phyloP scores from a whole-genome alignment of 1,140 invertebrate genomes.

The Micrasema minimum region DNA sequence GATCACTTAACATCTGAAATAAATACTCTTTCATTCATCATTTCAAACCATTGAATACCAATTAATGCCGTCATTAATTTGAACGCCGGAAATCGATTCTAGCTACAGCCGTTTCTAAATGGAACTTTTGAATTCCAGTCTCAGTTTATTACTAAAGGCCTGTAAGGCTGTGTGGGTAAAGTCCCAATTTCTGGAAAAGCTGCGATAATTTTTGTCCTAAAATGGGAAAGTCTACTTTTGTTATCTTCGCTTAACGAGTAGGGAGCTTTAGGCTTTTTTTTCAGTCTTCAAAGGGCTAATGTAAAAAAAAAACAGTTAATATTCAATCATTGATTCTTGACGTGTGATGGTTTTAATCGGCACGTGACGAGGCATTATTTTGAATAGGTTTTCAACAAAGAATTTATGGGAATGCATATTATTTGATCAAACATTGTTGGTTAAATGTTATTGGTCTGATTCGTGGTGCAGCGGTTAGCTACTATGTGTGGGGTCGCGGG shows the following conservation, averaged over 20 bases:
- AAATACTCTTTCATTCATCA: too few relatives aligned
- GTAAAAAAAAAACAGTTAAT: neutral
- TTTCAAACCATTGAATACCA: too few relatives aligned
- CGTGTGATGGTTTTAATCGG: neutral
- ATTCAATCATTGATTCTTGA: neutral
- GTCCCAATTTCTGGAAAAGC: conserved; percentile 31
- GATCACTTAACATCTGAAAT: too few relatives aligned
- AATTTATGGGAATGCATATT: neutral
- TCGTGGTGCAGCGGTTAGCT: too few relatives aligned
- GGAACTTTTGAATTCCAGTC: too few relatives aligned
- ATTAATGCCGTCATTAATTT: too few relatives aligned
- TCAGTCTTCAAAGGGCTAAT: neutral
- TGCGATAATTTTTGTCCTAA: conserved; percentile 26
- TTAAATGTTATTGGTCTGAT: neutral
- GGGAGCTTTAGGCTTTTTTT: conserved; percentile 31
- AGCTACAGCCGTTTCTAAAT: too few relatives aligned
- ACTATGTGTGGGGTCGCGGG: too few relatives aligned
- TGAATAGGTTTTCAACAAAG: neutral
- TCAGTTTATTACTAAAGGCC: too few relatives aligned
- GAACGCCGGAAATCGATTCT: too few relatives aligned
- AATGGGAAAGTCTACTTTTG: conserved; percentile 50
- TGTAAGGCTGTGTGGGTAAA: neutral
- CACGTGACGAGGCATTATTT: neutral
- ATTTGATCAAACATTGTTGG: neutral
- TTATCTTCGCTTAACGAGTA: conserved; percentile 50